Base-by-base conservation (phyloP, 2,113 vertebrate species). In the Odontesthes bonariensis region DNA sequence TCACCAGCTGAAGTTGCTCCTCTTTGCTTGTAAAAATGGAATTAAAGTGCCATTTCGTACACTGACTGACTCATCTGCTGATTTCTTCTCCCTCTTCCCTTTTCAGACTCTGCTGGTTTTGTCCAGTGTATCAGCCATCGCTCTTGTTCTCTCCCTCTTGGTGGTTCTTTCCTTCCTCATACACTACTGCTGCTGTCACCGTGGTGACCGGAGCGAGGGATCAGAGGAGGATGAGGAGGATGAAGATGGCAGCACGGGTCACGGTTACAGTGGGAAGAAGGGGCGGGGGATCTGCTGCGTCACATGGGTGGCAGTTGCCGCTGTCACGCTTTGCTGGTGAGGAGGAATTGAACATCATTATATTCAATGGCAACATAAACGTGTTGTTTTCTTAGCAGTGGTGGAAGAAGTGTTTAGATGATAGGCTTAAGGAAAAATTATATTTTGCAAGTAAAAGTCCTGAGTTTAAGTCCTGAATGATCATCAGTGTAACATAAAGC, bases 271-370 rank as follows among this genome's bases (percentile, higher is more conserved):
- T 10, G 92, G 91, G 20, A 92, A 92, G 89, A 96, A 96, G 90
- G 94, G 94, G 79, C 91, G 93, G 0, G 91, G 94, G 51, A 95
- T 95, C 83, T 96, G 96, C 90, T 97, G 96, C 1, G 91, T 96
- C 87, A 97, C 94, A 38, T 97, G 96, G 96, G 95, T 96, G 91
- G 96, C 96, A 5, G 95, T 97, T 12, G 94, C 95, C 0, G 93
- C 96, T 2, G 95, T 97, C 77, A 96, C 95, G 22, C 83, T 97
- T 63, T 95, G 96, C 93, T 97, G 96, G 96, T 97, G 94, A 96
- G 90, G 12, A 31, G 27, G 57, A 57, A 13, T 69, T 55, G 66
- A 44, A 46, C 11, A 14, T 53, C 60, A 60, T 59, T 60, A 27
- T 3, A 51, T 35, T 64, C 56, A 6, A 68, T 51, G n/a, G 10